Percentiles rank a stretch among this genome's conserved stretches.
Conservation (phyloP, 2,888 invertebrate species). For the Hydrotaea cyrtoneurina region DNA sequence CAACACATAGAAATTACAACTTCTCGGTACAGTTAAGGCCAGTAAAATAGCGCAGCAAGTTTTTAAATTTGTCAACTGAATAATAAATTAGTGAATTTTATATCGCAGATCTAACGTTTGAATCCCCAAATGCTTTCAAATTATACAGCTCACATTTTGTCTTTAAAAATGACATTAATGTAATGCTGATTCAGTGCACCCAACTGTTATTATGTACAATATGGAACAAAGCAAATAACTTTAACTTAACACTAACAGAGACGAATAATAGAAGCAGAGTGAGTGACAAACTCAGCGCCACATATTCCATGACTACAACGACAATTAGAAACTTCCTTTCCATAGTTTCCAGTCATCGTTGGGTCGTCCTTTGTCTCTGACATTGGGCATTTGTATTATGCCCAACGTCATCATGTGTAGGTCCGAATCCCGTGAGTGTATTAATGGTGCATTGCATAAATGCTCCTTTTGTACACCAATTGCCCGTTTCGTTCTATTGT, state of each 20-base stretch:
- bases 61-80: too few species aligned
- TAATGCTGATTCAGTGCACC: background rate
- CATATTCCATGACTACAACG: conserved; percentile 32
- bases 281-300: conserved; percentile 19
- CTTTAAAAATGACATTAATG: too few species aligned
- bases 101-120: too few species aligned
- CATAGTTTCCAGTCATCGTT: conserved; percentile 26
- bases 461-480: conserved; percentile 30
- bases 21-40: background rate
- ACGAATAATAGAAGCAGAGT: conserved; percentile 1
- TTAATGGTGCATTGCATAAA: conserved; percentile 40
- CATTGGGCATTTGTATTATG: conserved; percentile 56
- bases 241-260: conserved; percentile 9
- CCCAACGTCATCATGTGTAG: background rate
- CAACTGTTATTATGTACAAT: background rate
- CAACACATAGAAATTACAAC: conserved; percentile 21
- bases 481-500: conserved; percentile 7
- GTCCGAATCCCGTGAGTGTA: conserved; percentile 13
- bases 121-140: too few species aligned
- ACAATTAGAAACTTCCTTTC: conserved; percentile 30
- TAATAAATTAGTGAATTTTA: too few species aligned
- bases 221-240: conserved; percentile 23
- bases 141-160: too few species aligned
- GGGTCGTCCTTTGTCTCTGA: conserved; percentile 42
- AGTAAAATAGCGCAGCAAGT: too few species aligned